Evolutionary conservation across 2,113 vertebrate genomes (phyloP), one percentile per base, ranked within the genome.

Genomic region (Upupa epops): DNA sequence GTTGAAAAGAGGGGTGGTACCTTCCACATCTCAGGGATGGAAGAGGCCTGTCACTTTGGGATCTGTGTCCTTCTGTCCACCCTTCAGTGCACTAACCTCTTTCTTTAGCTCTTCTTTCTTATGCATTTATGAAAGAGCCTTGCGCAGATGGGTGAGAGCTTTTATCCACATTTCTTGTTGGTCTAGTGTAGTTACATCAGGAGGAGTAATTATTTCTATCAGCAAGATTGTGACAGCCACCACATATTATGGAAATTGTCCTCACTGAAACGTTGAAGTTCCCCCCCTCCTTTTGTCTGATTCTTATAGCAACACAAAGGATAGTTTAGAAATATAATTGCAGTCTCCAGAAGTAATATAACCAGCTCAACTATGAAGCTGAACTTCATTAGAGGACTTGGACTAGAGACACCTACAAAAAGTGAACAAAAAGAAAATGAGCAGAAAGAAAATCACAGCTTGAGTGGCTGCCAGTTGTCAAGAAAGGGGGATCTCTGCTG

Each of bases 161-260:
- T 87, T 74, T 52, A 90, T 84, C 83, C 63, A 58, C 49, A 3
- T 87, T 94, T 94, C 85, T 78, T 68, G 4, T 84, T 36, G 56
- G 69, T 59, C 95, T 75, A 76, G 72, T 83, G 88, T 90, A 66
- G 78, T 79, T 95, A 80, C 75, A 84, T 32, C 51, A 51, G 93
- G 84, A 93, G 79, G 75, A 90, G 64, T 86, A 90, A 96, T 96
- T 95, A 93, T 90, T 90, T 95, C 93, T 95, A 95, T 94, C 93
- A 95, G 95, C 71, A 85, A 94, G 96, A 96, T 96, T 95, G 94
- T 96, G 95, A 93, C 82, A 97, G 94, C 71, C 74, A 94, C 81
- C 83, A 91, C 90, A 95, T 69, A 94, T 96, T 95, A 94, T 96
- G 93, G 92, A 91, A 79, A 88, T 93, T 83, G 95, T 90, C 79